These are phyloP conservation scores for Odobenus rosmarus DNA, from an alignment of 2,113 vertebrate genomes.

Conservation along the genomic window DNA sequence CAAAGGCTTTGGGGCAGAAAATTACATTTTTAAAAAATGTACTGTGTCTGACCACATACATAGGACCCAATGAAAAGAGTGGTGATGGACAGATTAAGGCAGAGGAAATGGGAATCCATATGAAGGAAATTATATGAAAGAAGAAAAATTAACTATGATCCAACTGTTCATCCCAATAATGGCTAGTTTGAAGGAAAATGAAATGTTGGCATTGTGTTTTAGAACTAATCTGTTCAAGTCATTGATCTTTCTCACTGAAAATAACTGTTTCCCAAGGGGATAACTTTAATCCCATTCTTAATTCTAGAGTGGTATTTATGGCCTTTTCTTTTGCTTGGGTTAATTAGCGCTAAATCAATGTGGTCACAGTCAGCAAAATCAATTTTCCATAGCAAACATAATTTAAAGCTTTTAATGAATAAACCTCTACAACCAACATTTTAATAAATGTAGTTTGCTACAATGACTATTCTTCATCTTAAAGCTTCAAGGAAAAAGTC, in stretches of 20 bases:
- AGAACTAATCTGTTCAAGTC: constrained; percentile 16
- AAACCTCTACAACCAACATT: background rate
- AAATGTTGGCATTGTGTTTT: background rate
- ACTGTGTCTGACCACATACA: background rate
- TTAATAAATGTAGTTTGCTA: background rate
- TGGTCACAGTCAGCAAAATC: background rate
- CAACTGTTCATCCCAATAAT: background rate
- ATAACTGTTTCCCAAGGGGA: background rate
- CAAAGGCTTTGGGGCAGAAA: background rate
- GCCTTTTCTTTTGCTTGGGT: background rate
- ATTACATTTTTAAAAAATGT: background rate
- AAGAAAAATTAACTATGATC: constrained; percentile 1
- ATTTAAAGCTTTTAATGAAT: constrained; percentile 22
- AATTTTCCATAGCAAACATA: background rate
- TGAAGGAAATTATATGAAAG: background rate
- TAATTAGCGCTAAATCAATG: background rate
- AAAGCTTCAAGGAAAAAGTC: background rate
- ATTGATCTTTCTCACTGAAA: constrained; percentile 4
- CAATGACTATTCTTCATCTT: background rate
- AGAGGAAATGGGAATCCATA: background rate
- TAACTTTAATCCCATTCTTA: background rate
- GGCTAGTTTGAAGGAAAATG: background rate
- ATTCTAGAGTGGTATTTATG: background rate
- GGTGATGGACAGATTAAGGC: background rate
- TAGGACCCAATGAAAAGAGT: background rate